Evolutionary conservation across 2,797 vertebrate genomes (phyloP).

Genomic region (Trachops cirrhosus): DNA sequence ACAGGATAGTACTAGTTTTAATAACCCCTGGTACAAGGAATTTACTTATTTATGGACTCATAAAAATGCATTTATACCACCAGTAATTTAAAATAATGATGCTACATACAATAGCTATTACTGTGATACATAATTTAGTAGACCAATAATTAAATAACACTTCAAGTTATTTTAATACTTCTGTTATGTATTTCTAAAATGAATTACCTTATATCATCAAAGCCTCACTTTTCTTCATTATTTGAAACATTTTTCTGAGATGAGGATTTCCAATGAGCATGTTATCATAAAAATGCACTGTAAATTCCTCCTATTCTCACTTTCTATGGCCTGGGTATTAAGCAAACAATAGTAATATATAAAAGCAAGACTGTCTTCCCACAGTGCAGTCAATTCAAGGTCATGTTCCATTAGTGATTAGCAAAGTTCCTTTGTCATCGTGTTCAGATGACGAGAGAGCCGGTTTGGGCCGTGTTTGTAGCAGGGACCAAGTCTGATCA

Average conservation of each 20-base stretch:
- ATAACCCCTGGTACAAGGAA: constrained; percentile 41
- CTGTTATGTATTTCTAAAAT: constrained; percentile 45
- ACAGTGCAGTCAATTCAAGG: constrained; percentile 49
- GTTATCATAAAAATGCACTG: background rate
- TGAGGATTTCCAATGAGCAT: constrained; percentile 41
- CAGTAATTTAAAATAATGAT: constrained; percentile 73
- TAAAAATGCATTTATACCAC: constrained; percentile 70
- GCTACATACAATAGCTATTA: constrained; percentile 46
- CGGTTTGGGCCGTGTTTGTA: background rate
- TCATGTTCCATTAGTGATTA: background rate
- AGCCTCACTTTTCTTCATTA: constrained; percentile 57
- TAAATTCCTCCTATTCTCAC: constrained; percentile 54
- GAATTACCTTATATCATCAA: constrained; percentile 51
- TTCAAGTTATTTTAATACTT: constrained; percentile 68
- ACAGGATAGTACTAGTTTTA: constrained; percentile 37
- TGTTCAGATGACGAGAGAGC: background rate
- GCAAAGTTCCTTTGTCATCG: constrained; percentile 50
- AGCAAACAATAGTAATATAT: constrained; percentile 47
- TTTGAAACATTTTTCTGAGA: constrained; percentile 55
- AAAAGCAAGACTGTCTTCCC: constrained; percentile 52
- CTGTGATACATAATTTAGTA: constrained; percentile 48
- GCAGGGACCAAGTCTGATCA: background rate
- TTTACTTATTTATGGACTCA: constrained; percentile 61
- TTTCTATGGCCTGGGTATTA: constrained; percentile 20
- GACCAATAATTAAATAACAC: constrained; percentile 64